Evolutionary conservation across 2,888 invertebrate genomes (phyloP), one percentile per base, ranked within the genome.

Genomic region (Apamea crenata): DNA sequence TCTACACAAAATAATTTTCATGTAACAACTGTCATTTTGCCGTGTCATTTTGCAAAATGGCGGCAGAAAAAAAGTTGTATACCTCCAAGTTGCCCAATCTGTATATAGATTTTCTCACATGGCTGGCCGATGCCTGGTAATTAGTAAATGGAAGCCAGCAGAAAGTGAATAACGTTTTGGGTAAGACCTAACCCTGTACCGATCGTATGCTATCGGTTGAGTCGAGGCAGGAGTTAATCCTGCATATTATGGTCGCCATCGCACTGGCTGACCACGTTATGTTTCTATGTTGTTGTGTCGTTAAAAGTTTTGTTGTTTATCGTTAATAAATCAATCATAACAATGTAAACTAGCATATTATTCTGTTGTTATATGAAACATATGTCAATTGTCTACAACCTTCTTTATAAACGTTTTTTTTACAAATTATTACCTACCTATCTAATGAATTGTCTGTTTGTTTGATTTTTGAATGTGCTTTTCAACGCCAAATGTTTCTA

Each of bases 281-380:
- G 69, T 74, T 75, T 70, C 21, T 36, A 53, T 70, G 50, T 81
- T 81, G 61, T 75, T 81, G 56, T 66, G 32, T 74, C 44, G 40
- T 74, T 74, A 18, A 36, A 29, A 70, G n/a, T 74, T 59, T 63
- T 63, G 63, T 73, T 80, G 32, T 80, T 47, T 65, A 50, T 68
- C 18, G 44, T 80, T 56, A 59, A 29, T 73, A 56, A 44, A 68
- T 71, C 36, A 40, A 40, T 71, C n/a, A 40, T 25, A 66, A 50
- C 25, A 59, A 66, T 65, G 21, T 78, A 47, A 66, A 44, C 66
- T 72, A 61, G 71, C 66, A 36, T 44, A 61, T 50, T 53, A 40
- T 72, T 50, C 4, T 40, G 16, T 71, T 79, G 36, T 70, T 79
- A 36, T 36, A n/a, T 18, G n/a, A 56, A 66, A 21, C 47, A 3